phyloP scores from a whole-genome alignment of 1,140 invertebrate genomes.

The Ladona fulva region DNA sequence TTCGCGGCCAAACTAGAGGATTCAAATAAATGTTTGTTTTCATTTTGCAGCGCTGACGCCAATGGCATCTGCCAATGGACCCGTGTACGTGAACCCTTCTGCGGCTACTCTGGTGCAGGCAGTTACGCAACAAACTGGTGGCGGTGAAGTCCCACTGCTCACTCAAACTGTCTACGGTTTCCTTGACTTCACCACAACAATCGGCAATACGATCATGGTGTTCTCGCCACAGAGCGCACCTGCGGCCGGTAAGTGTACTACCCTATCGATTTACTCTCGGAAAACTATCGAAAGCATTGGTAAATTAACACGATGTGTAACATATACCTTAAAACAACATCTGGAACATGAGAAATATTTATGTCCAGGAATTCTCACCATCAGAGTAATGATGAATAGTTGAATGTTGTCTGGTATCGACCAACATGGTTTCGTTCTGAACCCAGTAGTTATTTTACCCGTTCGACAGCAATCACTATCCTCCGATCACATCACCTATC shows the following conservation, averaged over 20 bases:
- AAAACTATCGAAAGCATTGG: no score
- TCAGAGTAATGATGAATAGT: no score
- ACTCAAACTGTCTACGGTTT: slow-evolving; percentile 83
- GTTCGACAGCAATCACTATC: no score
- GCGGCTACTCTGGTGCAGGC: neutral
- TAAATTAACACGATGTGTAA: no score
- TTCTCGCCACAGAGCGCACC: slow-evolving; percentile 72
- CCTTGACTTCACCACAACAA: slow-evolving; percentile 78
- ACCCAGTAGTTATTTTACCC: no score
- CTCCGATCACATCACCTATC: no score
- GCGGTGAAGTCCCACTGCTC: slow-evolving; percentile 41
- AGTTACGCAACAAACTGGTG: neutral
- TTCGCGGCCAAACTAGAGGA: no score
- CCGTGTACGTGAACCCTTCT: neutral
- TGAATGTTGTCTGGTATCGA: no score
- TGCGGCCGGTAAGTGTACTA: slow-evolving; percentile 26
- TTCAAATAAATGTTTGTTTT: neutral
- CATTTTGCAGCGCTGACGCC: neutral
- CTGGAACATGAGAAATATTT: no score
- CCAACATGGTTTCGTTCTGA: no score
- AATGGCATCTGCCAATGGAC: neutral
- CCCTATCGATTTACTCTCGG: neutral
- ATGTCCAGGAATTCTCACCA: no score
- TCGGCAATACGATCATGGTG: slow-evolving; percentile 81
- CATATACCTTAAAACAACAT: no score